Percentiles rank a stretch among this genome's conserved stretches.
Conservation (phyloP, 2,888 invertebrate species). For the Cistogaster globosa region DNA sequence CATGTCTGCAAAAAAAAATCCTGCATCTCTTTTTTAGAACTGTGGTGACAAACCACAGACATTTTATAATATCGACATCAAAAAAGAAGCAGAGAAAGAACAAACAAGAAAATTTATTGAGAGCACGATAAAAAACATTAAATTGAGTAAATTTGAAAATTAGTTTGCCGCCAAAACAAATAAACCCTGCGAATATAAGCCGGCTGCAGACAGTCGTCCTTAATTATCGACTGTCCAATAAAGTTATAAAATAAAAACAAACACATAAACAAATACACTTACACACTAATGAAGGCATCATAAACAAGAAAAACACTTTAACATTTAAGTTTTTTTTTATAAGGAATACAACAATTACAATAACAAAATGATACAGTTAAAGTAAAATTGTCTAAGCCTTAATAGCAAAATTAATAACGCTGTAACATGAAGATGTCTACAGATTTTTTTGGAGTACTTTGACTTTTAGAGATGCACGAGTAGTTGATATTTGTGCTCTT, state of each 20-base stretch:
- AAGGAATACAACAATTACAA: conserved; percentile 6
- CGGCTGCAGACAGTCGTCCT: conserved; percentile 42
- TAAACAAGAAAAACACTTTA: conserved; percentile 19
- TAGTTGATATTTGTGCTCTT: conserved; percentile 20
- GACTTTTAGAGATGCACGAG: conserved; percentile 40
- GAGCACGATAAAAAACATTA: conserved; percentile 6
- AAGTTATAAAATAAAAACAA: conserved; percentile 8
- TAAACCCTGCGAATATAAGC: conserved; percentile 26
- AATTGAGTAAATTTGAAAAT: conserved; percentile 38
- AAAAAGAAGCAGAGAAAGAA: conserved; percentile 23
- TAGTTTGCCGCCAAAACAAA: conserved; percentile 55
- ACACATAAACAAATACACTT: neutral
- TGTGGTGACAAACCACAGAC: conserved; percentile 37
- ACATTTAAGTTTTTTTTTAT: conserved; percentile 9
- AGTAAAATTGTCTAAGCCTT: conserved; percentile 51
- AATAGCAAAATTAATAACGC: conserved; percentile 49
- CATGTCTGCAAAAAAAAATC: conserved; percentile 10
- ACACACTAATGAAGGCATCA: neutral
- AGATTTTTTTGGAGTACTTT: conserved; percentile 52
- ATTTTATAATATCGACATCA: conserved; percentile 26
- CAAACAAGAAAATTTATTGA: conserved; percentile 7
- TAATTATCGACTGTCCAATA: conserved; percentile 54
- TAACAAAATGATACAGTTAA: conserved; percentile 36
- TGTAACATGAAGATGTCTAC: conserved; percentile 26
- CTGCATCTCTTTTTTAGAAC: neutral